These are phyloP conservation scores for Hyles vespertilio DNA, from an alignment of 1,140 invertebrate genomes.

Conservation along the genomic window DNA sequence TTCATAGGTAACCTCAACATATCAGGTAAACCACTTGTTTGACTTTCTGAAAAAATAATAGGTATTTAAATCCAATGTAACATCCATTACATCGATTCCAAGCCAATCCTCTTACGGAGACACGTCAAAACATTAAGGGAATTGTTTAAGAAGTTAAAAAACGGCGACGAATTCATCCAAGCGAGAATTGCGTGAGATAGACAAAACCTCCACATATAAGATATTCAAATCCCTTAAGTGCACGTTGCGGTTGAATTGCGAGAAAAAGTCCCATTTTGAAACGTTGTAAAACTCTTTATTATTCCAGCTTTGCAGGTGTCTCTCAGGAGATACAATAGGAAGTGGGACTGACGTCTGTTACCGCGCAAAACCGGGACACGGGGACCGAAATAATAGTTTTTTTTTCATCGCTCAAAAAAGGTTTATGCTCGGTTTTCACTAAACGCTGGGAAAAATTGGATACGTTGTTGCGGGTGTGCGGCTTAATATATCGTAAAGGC, in stretches of 20 bases:
- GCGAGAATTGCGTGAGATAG: constrained; percentile 56
- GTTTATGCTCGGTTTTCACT: constrained; percentile 16
- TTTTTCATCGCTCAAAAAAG: constrained; percentile 21
- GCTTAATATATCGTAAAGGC: no score
- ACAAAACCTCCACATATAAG: constrained; percentile 67
- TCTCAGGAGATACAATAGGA: constrained; percentile 48
- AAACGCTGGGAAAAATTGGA: background rate
- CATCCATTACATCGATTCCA: background rate
- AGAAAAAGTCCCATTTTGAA: constrained; percentile 72
- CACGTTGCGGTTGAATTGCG: constrained; percentile 71
- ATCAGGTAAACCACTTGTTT: no score
- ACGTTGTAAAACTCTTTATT: constrained; percentile 73
- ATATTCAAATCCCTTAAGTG: constrained; percentile 75
- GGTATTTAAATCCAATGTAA: no score
- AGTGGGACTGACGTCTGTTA: constrained; percentile 39
- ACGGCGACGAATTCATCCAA: constrained; percentile 45
- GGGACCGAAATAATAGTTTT: constrained; percentile 31
- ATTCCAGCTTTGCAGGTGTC: constrained; percentile 68
- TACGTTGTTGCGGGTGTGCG: background rate
- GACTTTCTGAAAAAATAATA: no score
- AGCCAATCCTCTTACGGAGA: constrained; percentile 6
- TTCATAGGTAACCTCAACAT: no score
- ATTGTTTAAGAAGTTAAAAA: constrained; percentile 60
- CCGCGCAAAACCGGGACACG: constrained; percentile 21
- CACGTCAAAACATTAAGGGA: constrained; percentile 31